A percentile compares a stretch with the other conserved stretches of the same genome.
Conservation (phyloP, 1,140 invertebrate genomes). For the Lepidotrigona ventralis region DNA sequence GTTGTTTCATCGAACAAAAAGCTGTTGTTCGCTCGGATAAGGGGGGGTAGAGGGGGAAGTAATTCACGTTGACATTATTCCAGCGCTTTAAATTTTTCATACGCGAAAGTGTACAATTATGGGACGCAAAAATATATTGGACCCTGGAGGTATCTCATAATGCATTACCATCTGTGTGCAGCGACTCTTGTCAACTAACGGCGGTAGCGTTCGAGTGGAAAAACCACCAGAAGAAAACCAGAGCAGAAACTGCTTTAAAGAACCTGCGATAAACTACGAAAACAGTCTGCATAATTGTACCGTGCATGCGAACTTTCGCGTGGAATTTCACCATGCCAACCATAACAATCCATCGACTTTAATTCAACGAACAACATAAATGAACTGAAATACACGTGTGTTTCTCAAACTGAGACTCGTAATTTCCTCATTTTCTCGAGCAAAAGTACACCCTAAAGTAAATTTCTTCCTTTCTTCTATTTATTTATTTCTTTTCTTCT, state of each 20-base stretch:
- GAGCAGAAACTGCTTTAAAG: background rate
- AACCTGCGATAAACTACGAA: background rate
- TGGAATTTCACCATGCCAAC: background rate
- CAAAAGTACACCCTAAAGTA: background rate
- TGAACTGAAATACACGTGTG: background rate
- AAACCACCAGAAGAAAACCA: background rate
- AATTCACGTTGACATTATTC: background rate
- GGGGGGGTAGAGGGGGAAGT: background rate
- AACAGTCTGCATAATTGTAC: background rate
- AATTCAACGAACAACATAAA: background rate
- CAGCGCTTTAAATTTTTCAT: background rate
- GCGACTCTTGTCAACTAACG: constrained; percentile 12
- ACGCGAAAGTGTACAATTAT: background rate
- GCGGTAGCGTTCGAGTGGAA: background rate
- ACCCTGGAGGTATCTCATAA: constrained; percentile 1
- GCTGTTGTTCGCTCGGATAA: background rate
- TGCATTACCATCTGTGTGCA: constrained; percentile 1
- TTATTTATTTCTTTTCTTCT: too few species aligned
- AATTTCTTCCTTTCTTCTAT: background rate
- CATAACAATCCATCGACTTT: constrained; percentile 3
- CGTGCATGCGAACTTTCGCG: background rate
- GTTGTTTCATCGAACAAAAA: background rate
- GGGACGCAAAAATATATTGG: constrained; percentile 1
- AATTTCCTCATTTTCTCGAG: background rate
- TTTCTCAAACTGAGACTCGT: background rate